These are phyloP conservation scores for Brachionus asplanchnoidis DNA, from an alignment of 1,140 invertebrate species.

Conservation along the genomic window DNA sequence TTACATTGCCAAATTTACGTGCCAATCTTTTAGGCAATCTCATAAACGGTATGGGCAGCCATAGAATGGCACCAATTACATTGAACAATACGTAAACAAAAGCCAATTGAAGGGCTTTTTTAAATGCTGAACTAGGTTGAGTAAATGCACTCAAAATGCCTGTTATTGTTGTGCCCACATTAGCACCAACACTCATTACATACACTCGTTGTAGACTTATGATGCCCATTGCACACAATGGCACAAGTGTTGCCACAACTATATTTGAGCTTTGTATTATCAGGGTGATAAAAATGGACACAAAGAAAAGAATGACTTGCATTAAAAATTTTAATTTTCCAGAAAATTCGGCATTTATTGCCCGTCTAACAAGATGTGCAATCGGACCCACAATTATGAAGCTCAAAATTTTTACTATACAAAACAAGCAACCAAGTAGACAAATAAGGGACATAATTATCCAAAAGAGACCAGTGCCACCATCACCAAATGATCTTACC, in stretches of 20 bases:
- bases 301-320: slow-evolving; percentile 57
- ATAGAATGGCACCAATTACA: slow-evolving; percentile 62
- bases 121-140: slow-evolving; percentile 48
- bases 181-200: slow-evolving; percentile 64
- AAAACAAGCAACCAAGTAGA: slow-evolving; percentile 49
- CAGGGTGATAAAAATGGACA: slow-evolving; percentile 63
- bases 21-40: slow-evolving; percentile 62
- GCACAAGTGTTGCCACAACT: slow-evolving; percentile 65
- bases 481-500: not conserved
- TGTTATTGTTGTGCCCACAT: slow-evolving; percentile 65
- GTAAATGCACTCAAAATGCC: slow-evolving; percentile 60
- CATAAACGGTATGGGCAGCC: slow-evolving; percentile 63
- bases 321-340: slow-evolving; percentile 56
- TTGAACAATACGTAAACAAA: slow-evolving; percentile 66
- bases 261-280: slow-evolving; percentile 65
- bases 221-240: slow-evolving; percentile 63
- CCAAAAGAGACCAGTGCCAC: not conserved
- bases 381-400: slow-evolving; percentile 54
- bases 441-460: not conserved
- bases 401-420: not conserved
- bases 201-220: slow-evolving; percentile 63
- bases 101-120: slow-evolving; percentile 61
- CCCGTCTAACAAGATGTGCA: slow-evolving; percentile 58
- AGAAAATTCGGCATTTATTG: slow-evolving; percentile 61
- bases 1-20: slow-evolving; percentile 59